A percentile compares a stretch with the other conserved stretches of the same genome.
Evolutionary conservation across 1,140 invertebrate species (phyloP).

Genomic region (Cotesia glomerata): DNA sequence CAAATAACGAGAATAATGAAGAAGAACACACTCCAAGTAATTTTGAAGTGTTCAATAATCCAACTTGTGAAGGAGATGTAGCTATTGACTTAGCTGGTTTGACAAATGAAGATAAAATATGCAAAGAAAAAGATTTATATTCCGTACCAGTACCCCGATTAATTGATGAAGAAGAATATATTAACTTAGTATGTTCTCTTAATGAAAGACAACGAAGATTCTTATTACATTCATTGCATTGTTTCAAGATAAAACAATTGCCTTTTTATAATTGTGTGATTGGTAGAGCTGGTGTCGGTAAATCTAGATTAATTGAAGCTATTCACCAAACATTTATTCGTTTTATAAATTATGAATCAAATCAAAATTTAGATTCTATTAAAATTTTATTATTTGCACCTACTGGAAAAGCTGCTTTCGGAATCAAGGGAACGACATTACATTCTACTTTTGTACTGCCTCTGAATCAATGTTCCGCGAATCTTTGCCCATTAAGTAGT

Average conservation of each 20-base stretch:
- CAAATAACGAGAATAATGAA: neutral
- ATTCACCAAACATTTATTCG: slow-evolving; percentile 32
- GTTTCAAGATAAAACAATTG: no score
- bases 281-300: no score
- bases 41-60: neutral
- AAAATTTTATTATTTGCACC: no score
- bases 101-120: slow-evolving; percentile 32
- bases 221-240: no score
- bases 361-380: neutral
- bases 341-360: slow-evolving; percentile 14
- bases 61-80: neutral
- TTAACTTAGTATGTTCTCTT: no score
- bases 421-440: slow-evolving; percentile 41
- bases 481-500: slow-evolving; percentile 2
- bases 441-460: slow-evolving; percentile 45
- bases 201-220: no score
- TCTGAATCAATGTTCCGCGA: slow-evolving; percentile 27
- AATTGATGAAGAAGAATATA: no score
- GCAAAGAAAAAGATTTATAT: slow-evolving; percentile 28
- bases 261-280: no score
- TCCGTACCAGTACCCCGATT: no score
- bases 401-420: slow-evolving; percentile 29
- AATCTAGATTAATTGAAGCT: slow-evolving; percentile 30
- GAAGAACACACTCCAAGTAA: neutral
- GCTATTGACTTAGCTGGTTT: slow-evolving; percentile 13